Percentiles rank a stretch among this genome's conserved stretches.
Evolutionary conservation across 2,797 vertebrate genomes (phyloP).

Genomic region (Intellagama lesueurii): DNA sequence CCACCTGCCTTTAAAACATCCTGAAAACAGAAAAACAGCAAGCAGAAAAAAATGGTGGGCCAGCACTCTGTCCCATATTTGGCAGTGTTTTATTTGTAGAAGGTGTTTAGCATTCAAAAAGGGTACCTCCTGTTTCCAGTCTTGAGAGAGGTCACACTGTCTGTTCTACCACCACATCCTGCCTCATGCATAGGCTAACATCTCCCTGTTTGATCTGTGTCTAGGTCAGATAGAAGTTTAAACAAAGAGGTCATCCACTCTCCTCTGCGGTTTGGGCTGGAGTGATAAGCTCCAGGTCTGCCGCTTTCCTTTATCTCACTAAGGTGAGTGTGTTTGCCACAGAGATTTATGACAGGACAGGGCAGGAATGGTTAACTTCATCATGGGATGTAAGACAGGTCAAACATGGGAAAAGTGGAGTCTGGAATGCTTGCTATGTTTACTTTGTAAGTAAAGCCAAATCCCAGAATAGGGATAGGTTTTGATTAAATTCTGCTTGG

Average conservation of each 20-base stretch:
- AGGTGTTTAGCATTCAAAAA: background rate
- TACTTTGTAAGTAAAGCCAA: conserved; percentile 44
- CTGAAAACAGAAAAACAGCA: background rate
- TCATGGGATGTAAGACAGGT: rapidly evolving
- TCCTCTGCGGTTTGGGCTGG: background rate
- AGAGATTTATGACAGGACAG: conserved; percentile 17
- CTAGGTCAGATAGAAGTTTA: background rate
- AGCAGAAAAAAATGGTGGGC: background rate
- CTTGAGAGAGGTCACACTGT: background rate
- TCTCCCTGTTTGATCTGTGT: background rate
- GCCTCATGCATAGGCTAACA: background rate
- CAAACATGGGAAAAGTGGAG: conserved; percentile 21
- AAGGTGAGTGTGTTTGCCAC: background rate
- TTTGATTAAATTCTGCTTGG: conserved; percentile 40
- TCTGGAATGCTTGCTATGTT: conserved; percentile 48
- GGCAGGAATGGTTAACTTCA: conserved; percentile 21
- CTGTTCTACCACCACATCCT: background rate
- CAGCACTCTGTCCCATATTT: background rate
- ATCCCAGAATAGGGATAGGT: conserved; percentile 43
- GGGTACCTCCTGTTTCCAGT: background rate
- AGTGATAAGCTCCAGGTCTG: background rate
- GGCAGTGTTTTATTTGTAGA: background rate
- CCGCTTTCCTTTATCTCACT: background rate
- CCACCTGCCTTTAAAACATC: background rate
- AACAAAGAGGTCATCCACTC: background rate